Evolutionary conservation across 2,113 vertebrate species (phyloP).

Genomic region (Rallus limicola): DNA sequence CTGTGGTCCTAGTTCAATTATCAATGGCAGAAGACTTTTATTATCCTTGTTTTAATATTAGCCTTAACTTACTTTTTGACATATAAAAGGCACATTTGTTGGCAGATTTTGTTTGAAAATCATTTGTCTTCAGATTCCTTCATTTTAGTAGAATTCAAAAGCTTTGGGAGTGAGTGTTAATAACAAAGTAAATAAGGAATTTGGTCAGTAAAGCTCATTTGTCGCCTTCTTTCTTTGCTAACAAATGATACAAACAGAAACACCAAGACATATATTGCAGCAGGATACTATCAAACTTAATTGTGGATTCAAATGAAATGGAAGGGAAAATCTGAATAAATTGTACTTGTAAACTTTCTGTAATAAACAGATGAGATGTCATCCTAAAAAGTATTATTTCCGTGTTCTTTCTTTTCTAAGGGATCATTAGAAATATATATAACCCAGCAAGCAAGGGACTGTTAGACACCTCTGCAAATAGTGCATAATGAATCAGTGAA

Average conservation of each 20-base stretch:
- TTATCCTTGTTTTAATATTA: not conserved
- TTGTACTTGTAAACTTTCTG: not conserved
- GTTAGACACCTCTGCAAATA: slow-evolving; percentile 8
- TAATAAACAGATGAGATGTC: not conserved
- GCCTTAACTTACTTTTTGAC: not conserved
- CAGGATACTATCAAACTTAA: not conserved
- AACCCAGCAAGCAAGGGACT: not conserved
- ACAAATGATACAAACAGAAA: not conserved
- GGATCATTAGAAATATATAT: slow-evolving; percentile 29
- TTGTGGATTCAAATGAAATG: not conserved
- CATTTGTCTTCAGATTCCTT: not conserved
- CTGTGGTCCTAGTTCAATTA: not conserved
- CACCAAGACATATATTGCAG: not conserved
- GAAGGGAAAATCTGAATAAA: slow-evolving; percentile 22
- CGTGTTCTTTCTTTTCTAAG: slow-evolving; percentile 17
- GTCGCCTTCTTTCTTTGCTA: not conserved
- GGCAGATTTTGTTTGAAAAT: not conserved
- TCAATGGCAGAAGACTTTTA: not conserved
- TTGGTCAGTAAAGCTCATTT: not conserved
- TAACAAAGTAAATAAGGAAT: not conserved
- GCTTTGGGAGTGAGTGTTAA: not conserved
- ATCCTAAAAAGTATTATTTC: slow-evolving; percentile 40
- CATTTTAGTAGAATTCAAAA: not conserved
- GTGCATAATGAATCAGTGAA: not conserved
- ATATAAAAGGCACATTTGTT: not conserved